Evolutionary conservation across 2,797 vertebrate genomes (phyloP).

Genomic region (Hipposideros larvatus): DNA sequence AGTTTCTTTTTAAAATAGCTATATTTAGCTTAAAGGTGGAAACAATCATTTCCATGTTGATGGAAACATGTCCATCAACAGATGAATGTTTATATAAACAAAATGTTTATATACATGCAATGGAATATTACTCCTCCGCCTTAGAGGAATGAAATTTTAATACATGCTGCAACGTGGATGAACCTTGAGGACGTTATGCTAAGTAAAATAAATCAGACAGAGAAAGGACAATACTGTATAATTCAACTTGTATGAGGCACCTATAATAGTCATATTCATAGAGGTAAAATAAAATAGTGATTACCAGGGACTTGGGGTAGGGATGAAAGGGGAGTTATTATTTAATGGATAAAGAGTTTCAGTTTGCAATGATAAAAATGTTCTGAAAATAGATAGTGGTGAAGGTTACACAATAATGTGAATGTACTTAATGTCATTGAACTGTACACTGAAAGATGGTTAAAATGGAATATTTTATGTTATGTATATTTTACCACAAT

Average conservation of each 20-base stretch:
- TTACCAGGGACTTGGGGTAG: background rate
- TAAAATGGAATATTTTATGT: background rate
- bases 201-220: background rate
- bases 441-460: background rate
- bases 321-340: background rate
- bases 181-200: background rate
- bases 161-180: background rate
- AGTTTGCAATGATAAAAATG: background rate
- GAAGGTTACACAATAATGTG: background rate
- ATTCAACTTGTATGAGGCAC: background rate
- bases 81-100: background rate
- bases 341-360: constrained; percentile 2
- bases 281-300: background rate
- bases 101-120: background rate
- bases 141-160: background rate
- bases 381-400: background rate
- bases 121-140: background rate
- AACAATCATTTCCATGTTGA: background rate
- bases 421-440: background rate
- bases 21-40: background rate
- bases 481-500: background rate
- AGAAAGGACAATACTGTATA: background rate
- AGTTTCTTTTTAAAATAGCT: background rate
- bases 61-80: background rate
- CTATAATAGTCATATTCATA: background rate